phyloP scores from a whole-genome alignment of 1,140 invertebrate species.

The Brachystomella parvula region DNA sequence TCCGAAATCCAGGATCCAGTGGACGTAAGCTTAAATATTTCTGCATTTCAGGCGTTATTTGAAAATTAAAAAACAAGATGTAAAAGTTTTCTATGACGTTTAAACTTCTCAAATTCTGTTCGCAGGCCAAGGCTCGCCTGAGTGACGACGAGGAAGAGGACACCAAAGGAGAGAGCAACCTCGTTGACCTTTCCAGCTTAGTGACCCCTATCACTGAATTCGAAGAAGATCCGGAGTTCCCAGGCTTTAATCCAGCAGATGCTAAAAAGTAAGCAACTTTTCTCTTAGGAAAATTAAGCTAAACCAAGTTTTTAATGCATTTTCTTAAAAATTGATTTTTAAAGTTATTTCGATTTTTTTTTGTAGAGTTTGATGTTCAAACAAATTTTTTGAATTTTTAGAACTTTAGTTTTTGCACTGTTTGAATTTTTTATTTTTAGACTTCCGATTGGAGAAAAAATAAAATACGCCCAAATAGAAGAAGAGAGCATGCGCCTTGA shows the following conservation, averaged over 20 bases:
- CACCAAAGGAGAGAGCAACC: too few relatives aligned
- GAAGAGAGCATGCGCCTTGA: constrained; percentile 22
- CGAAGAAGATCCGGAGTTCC: constrained; percentile 27
- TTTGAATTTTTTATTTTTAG: background rate
- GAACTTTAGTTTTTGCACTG: background rate
- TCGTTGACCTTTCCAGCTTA: background rate
- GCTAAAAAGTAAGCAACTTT: constrained; percentile 19
- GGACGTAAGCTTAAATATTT: background rate
- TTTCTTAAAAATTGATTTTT: background rate
- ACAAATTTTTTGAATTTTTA: background rate
- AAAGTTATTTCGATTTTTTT: background rate
- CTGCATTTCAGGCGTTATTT: too few relatives aligned
- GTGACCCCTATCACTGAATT: background rate
- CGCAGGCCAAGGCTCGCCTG: background rate
- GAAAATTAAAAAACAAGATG: background rate
- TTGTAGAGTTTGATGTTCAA: background rate
- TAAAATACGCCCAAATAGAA: constrained; percentile 23
- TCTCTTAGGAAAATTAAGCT: too few relatives aligned
- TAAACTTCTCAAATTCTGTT: constrained; percentile 3
- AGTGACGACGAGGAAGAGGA: too few relatives aligned
- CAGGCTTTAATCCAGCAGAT: constrained; percentile 21
- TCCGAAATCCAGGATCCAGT: background rate
- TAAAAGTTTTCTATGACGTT: background rate
- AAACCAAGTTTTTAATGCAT: too few relatives aligned
- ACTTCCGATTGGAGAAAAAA: constrained; percentile 13